Conservation (phyloP, 2,888 invertebrate genomes). For the Piscicola geometra region DNA sequence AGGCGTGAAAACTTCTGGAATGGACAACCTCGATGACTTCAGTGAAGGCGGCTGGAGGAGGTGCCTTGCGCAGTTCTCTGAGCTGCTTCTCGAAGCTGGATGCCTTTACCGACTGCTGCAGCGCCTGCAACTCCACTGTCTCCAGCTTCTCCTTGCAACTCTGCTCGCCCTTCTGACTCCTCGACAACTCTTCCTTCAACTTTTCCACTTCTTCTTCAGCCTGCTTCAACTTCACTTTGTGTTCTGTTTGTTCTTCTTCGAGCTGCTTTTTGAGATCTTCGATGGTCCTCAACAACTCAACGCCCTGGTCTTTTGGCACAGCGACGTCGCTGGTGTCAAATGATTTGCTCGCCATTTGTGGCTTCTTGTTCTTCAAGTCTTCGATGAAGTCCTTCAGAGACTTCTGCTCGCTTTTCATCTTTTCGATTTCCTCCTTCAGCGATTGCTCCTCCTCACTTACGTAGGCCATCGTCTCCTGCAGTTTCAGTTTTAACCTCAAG, state of each 20-base stretch:
- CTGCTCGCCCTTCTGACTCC: neutral
- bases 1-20: neutral
- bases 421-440: conserved; percentile 9
- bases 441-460: neutral
- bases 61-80: neutral
- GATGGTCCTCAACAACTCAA: neutral
- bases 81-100: neutral
- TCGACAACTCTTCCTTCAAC: conserved; percentile 14
- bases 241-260: neutral
- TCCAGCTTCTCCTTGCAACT: neutral
- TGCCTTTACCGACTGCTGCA: neutral
- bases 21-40: neutral
- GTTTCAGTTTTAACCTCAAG: neutral
- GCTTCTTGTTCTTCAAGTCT: neutral
- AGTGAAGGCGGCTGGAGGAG: neutral
- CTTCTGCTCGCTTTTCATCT: neutral
- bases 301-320: neutral
- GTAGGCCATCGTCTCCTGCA: neutral
- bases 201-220: conserved; percentile 1
- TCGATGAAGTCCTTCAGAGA: neutral
- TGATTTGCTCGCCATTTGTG: neutral
- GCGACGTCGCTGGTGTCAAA: neutral
- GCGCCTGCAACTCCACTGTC: neutral
- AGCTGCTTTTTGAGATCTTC: neutral
- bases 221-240: neutral